phyloP scores from a whole-genome alignment of 2,888 invertebrate species.

The Eilema griseolum region DNA sequence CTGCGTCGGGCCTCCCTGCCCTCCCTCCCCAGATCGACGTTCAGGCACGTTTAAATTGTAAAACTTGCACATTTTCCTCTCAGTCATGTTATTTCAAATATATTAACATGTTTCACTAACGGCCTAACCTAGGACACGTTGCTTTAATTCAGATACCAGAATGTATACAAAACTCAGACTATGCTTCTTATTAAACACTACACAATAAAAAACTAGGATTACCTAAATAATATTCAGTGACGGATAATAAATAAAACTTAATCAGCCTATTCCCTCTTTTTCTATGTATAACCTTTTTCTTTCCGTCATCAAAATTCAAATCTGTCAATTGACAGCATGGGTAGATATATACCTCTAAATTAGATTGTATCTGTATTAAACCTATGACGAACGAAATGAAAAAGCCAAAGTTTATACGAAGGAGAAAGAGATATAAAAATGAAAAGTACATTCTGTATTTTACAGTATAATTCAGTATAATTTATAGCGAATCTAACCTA shows the following conservation, averaged over 20 bases:
- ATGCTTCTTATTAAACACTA: slow-evolving; percentile 62
- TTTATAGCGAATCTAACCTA: slow-evolving; percentile 7
- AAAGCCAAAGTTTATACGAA: background rate
- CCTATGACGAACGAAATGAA: background rate
- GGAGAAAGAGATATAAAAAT: slow-evolving; percentile 23
- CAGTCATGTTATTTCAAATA: slow-evolving; percentile 85
- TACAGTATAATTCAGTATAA: slow-evolving; percentile 12
- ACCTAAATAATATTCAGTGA: slow-evolving; percentile 60
- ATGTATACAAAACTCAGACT: slow-evolving; percentile 64
- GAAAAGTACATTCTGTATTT: slow-evolving; percentile 16
- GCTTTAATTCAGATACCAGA: slow-evolving; percentile 70
- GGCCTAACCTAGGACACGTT: slow-evolving; percentile 86
- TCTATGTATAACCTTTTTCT: slow-evolving; percentile 85
- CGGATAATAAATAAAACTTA: slow-evolving; percentile 66
- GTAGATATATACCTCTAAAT: slow-evolving; percentile 54
- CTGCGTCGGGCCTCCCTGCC: slow-evolving; percentile 66
- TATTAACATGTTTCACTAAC: slow-evolving; percentile 85
- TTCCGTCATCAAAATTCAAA: slow-evolving; percentile 86
- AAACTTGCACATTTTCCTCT: slow-evolving; percentile 87
- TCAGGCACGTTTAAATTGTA: slow-evolving; percentile 86
- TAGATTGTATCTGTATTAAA: slow-evolving; percentile 15
- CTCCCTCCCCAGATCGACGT: slow-evolving; percentile 79
- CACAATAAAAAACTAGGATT: slow-evolving; percentile 59
- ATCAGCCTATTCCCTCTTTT: slow-evolving; percentile 83
- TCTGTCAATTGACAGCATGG: slow-evolving; percentile 83